Evolutionary conservation across 2,797 vertebrate species (phyloP), one percentile per base, ranked within the genome.

Genomic region (Lithobates sylvaticus): DNA sequence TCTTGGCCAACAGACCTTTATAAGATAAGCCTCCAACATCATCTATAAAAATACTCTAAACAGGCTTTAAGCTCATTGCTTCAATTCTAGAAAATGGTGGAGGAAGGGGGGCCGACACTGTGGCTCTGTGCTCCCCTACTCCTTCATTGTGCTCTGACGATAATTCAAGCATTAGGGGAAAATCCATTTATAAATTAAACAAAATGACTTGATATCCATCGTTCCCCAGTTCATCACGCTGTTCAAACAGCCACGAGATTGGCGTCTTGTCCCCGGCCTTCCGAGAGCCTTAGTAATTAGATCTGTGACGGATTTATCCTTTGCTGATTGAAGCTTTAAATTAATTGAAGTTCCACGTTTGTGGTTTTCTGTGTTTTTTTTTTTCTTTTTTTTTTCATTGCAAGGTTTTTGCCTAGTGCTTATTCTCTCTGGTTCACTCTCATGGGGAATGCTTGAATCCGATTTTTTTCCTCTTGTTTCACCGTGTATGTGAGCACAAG

Each of bases 111-210:
- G 26, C 26, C 27, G 13, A 42, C 27, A 69, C 64, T 26, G 12
- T 39, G 50, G 61, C 76, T 74, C 61, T 32, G 64, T 76, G 81
- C 81, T 87, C 81, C 86, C 86, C 86, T 76, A 75, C 86, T 83
- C 58, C 69, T 83, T 50, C 96, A 97, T 97, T 97, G 96, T 97
- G 96, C 94, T 96, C 96, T 97, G 96, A 97, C 97, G 96, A 98
- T 98, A 98, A 98, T 99, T 98, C 97, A 97, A 97, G 97, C 97
- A 98, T 99, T 98, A 98, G 95, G 95, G 96, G 95, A 96, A 99
- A 99, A 98, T 99, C 97, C 97, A 99, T 99, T 99, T 99, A 98
- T 98, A 98, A 98, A 98, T 99, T 98, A 98, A 99, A 99, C 97
- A 98, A 97, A 98, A 98, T 97, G 97, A 97, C 97, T 99, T 97